A percentile compares a stretch with the other conserved stretches of the same genome.
phyloP scores from a whole-genome alignment of 2,797 vertebrate genomes.

The Lacerta viridis region DNA sequence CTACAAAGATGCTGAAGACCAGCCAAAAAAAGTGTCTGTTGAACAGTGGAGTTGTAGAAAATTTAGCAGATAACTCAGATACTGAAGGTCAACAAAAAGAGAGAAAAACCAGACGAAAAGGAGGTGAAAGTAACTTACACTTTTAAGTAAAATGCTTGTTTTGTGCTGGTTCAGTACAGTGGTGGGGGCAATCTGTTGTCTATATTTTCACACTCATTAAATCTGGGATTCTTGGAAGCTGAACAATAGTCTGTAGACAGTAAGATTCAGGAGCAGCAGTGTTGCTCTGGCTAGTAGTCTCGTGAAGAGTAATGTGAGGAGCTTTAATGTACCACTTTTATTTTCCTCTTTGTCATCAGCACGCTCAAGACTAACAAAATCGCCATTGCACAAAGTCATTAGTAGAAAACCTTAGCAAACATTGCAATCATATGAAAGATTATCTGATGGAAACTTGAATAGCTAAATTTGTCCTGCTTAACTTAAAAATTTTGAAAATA shows the following conservation, averaged over 20 bases:
- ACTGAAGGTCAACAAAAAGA: conserved; percentile 63
- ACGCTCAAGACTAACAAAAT: not conserved
- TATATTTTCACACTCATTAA: not conserved
- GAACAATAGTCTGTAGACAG: not conserved
- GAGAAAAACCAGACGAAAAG: conserved; percentile 49
- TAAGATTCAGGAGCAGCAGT: not conserved
- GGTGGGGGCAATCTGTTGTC: not conserved
- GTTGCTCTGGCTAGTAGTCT: not conserved
- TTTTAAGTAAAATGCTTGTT: conserved; percentile 14
- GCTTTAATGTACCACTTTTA: not conserved
- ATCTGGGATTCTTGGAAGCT: not conserved
- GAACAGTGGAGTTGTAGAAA: conserved; percentile 38
- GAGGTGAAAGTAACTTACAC: conserved; percentile 51
- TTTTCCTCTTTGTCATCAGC: not conserved
- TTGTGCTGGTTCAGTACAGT: not conserved
- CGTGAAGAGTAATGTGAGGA: not conserved
- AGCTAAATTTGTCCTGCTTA: not conserved
- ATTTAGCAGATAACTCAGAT: not conserved
- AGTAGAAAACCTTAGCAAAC: not conserved
- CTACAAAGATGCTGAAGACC: conserved; percentile 46
- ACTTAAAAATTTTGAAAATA: not conserved
- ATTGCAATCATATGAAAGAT: not conserved
- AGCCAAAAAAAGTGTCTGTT: conserved; percentile 44
- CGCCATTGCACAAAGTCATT: not conserved
- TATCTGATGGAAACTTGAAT: not conserved